Base-by-base conservation (phyloP, 2,888 invertebrate genomes). In the Hanleya hanleyi region DNA sequence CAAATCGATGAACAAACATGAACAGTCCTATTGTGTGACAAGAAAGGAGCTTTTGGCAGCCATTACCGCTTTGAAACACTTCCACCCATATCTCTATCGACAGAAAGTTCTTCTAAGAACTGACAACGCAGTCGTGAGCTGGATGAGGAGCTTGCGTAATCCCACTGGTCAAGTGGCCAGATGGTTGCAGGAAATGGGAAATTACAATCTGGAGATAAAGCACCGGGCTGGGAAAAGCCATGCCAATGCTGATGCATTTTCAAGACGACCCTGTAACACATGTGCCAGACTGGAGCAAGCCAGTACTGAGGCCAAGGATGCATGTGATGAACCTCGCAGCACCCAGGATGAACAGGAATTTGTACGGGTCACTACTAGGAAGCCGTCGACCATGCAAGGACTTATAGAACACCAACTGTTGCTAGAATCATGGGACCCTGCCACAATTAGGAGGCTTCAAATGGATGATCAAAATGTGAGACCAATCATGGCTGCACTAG, bases 11-110 rank as follows among this genome's bases (percentile, higher is more conserved):
- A 71, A 57, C 18, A 68, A 64, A 49, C 67, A 61, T n/a, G 74
- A 71, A 66, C 67, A 51, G 22, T 51, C 18, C 18, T 73, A 73
- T n/a, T 70, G 73, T 62, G 73, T 70, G 12, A 73, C 73, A 22
- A 57, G 70, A 26, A 69, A 70, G 38, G 73, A 73, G 22, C 22
- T 70, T 15, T 36, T 70, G 22, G 73, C 69, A 50, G 66, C 69
- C 9, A 71, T 72, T 32, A 50, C 26, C 6, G 49, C 51, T 26
- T 18, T 70, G 37, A 51, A 57, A 35, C 50, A 70, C 49, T 68
- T 70, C 62, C 70, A 71, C 33, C 67, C 61, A 12, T 73, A 67
- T 62, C 26, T 72, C 2, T 76, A 68, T 57, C 69, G 65, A 7
- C 68, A 69, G 26, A 50, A 62, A n/a, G 29, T 50, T 35, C 29